phyloP scores from a whole-genome alignment of 2,888 invertebrate genomes.

The Endotricha flammealis region DNA sequence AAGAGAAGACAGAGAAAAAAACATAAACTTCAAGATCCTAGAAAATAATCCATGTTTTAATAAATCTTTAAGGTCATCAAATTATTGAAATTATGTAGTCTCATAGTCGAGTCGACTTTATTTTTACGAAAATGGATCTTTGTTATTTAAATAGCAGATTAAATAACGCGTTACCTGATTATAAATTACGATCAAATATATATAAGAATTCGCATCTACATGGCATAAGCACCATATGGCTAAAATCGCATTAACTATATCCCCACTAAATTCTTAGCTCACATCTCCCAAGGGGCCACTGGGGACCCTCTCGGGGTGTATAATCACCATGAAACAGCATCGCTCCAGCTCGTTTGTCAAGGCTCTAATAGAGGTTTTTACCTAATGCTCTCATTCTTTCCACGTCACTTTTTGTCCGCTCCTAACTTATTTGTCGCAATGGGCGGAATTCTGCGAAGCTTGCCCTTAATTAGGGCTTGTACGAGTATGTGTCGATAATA shows the following conservation, averaged over 20 bases:
- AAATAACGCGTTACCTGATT: too few species aligned
- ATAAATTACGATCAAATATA: too few species aligned
- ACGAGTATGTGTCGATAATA: conserved; percentile 17
- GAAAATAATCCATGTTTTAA: too few species aligned
- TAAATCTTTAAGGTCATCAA: too few species aligned
- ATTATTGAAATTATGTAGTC: too few species aligned
- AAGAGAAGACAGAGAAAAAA: too few species aligned
- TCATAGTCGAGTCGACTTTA: too few species aligned
- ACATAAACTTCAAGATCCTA: too few species aligned
- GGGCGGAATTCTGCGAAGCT: conserved; percentile 22
- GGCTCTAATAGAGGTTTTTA: conserved; percentile 50
- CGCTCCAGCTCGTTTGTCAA: conserved; percentile 45
- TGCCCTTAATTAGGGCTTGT: conserved; percentile 28
- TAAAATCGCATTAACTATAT: conserved; percentile 1
- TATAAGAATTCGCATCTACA: too few species aligned
- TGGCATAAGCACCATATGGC: not conserved
- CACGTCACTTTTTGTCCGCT: conserved; percentile 35
- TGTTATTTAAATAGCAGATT: too few species aligned
- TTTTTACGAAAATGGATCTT: too few species aligned
- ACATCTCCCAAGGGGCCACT: conserved; percentile 12
- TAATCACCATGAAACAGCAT: conserved; percentile 45
- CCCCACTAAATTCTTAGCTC: conserved; percentile 5
- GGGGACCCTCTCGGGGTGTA: conserved; percentile 20
- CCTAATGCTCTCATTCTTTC: conserved; percentile 45
- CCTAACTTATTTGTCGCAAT: conserved; percentile 33